Evolutionary conservation across 1,140 invertebrate species (phyloP), one percentile per base, ranked within the genome.

Genomic region (Zaprionus lachaisei): DNA sequence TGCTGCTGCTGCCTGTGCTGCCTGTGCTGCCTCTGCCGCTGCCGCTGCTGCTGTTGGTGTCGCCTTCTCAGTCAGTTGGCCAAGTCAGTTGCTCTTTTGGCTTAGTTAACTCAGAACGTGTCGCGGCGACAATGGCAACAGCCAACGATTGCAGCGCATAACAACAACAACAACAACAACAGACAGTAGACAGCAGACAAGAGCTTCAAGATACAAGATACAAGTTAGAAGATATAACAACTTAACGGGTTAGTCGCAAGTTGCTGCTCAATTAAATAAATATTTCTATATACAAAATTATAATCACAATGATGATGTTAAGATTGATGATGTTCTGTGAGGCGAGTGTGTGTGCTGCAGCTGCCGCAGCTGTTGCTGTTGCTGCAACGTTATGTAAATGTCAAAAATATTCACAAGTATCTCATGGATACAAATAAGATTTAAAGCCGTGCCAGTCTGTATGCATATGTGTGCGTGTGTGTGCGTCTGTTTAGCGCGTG

Each of bases 31-130:
- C 77, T 61, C 62, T 71, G 51, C 62, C 71, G 51, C 62, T 71
- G 51, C 62, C 71, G 51, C 56, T 67, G 79, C 64, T 80, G 64
- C 41, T 47, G n/a, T 58, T 77, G 66, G 71, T 80, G 79, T 70
- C 77, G 72, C 83, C 72, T 83, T 77, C 74, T 67, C 73, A 87
- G 70, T 80, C 84, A 76, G 84, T 87, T 87, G 84, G 84, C 78
- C 84, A 87, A 87, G 81, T 87, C 84, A 87, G 84, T 87, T 87
- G 81, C 84, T 87, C 81, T 87, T 87, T 87, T 87, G 84, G 79
- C 84, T 87, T 90, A 87, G 82, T 86, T 79, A 87, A 90, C 84
- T 79, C 68, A 87, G 84, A 87, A 87, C 84, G 84, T 87, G 81
- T 65, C 68, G 85, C 85, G 78, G 65, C 80, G 57, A 71, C 70